Base-by-base conservation (phyloP, 1,140 invertebrate genomes). In the Littorina saxatilis region DNA sequence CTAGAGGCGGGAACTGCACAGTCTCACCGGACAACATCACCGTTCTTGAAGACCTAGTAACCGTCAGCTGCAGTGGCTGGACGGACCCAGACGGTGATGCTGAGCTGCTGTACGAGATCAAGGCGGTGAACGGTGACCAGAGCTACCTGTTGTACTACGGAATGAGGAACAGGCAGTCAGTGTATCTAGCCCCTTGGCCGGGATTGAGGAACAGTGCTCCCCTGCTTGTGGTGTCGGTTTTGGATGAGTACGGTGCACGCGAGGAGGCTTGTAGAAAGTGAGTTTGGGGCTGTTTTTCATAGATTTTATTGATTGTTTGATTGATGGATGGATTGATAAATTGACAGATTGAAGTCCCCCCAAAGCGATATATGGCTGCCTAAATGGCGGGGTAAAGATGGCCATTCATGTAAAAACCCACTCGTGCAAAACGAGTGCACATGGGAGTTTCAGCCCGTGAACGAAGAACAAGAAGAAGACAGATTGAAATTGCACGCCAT, bases 81-180 rank as follows among this genome's bases (percentile, higher is more conserved):
- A 37, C 47, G n/a, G 90, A 90, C 78, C 27, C 72, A 3, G 89
- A 80, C 43, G 15, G 68, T 17, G 74, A 83, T 2, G 74, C 81
- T 20, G 52, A 75, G 39, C 79, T 90, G 13, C 76, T 86, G 70
- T 91, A 89, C 74, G 74, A 84, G 29, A 82, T 91, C 1, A 78
- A 82, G 23, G 84, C 85, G 11, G 81, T 77, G 43, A 37, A 78
- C 29, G 43, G n/a, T 52, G 52, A 23, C 1, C 73, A 85, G 29
- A 84, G 40, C 23, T 85, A 87, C 61, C 37, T 84, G n/a, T 68
- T 88, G 47, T 90, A 89, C 63, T 84, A 86, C 79, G 90, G 90
- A 3, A 83, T 81, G 2, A 63, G 82, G n/a, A 32, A 66, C 0
- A 84, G 66, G 9, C 82, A 80, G 50, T 29, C 80, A 43, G 70